Evolutionary conservation across 2,888 invertebrate species (phyloP), one percentile per base, ranked within the genome.

Genomic region (Ischnura elegans): DNA sequence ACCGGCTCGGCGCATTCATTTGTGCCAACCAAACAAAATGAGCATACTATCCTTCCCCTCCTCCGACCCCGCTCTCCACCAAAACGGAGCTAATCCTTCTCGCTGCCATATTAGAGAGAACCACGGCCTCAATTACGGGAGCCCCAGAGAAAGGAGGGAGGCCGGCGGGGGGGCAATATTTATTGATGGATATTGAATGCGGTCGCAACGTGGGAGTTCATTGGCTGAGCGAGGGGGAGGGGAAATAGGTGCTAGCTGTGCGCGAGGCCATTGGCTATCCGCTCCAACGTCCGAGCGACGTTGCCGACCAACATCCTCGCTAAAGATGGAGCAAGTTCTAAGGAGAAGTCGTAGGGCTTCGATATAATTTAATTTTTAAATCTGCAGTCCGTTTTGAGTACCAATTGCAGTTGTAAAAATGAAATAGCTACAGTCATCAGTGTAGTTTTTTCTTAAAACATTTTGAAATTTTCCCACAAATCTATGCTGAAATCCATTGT

Each of bases 121-220:
- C 36, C 76, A 36, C 29, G 76, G 76, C 76, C 76, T 76, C 76
- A 76, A 76, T 76, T 76, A 76, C 29, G 36, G 76, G 29, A 76
- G 76, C 29, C 16, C 29, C 8, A 76, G 36, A n/a, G 13, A 76
- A 36, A 76, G 36, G 36, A 36, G 36, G 76, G 10, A 10, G 36
- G 76, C 8, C 36, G 36, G 10, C 8, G 36, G 36, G 10, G 16
- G n/a, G 76, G 36, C 36, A 29, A 13, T 25, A 36, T 76, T 76
- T 76, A 76, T 76, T 76, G 76, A 76, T 76, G 76, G 36, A 76
- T 76, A 76, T 76, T 76, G 76, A 76, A 76, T 76, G 76, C 76
- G 76, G 76, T 76, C 76, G 76, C 76, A 36, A 29, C 76, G 36
- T 76, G 76, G 76, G 76, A 36, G 76, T 76, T 76, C 76, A 76